Evolutionary conservation across 1,140 invertebrate species (phyloP).

Genomic region (Caerostris darwini): DNA sequence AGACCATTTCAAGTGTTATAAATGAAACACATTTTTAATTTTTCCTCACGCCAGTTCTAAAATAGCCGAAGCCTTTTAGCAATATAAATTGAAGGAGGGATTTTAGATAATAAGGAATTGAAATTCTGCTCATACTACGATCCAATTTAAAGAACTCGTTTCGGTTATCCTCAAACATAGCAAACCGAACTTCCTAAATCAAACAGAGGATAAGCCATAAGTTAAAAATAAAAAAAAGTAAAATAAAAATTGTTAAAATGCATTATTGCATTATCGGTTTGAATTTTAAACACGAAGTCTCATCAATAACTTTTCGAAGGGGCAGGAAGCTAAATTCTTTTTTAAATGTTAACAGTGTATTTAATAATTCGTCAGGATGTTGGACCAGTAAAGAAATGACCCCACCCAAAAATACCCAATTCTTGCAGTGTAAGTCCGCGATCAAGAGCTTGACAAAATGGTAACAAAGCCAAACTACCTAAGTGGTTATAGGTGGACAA

Average conservation of each 20-base stretch:
- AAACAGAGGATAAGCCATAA: slow-evolving; percentile 12
- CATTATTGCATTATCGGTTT: slow-evolving; percentile 14
- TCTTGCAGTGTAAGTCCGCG: not conserved
- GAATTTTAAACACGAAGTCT: slow-evolving; percentile 29
- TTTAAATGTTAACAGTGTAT: slow-evolving; percentile 55
- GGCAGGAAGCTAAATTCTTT: slow-evolving; percentile 58
- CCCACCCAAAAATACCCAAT: slow-evolving; percentile 30
- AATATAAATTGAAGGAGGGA: not conserved
- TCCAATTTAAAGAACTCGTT: slow-evolving; percentile 71
- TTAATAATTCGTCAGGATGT: slow-evolving; percentile 40
- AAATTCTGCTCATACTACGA: slow-evolving; percentile 29
- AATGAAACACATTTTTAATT: not conserved
- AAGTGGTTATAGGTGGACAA: slow-evolving; percentile 55
- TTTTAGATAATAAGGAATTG: slow-evolving; percentile 38
- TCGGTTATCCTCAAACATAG: not conserved
- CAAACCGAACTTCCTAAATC: slow-evolving; percentile 31
- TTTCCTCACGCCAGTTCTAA: not conserved
- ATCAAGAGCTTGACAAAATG: slow-evolving; percentile 58
- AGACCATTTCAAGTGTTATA: not conserved
- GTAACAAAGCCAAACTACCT: slow-evolving; percentile 62
- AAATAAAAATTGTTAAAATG: not conserved
- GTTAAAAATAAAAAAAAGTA: not conserved
- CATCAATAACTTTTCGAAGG: slow-evolving; percentile 35
- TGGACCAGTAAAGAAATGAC: slow-evolving; percentile 27
- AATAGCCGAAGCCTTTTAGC: not conserved